Evolutionary conservation across 2,113 vertebrate species (phyloP).

Genomic region (Macquaria ambigua): DNA sequence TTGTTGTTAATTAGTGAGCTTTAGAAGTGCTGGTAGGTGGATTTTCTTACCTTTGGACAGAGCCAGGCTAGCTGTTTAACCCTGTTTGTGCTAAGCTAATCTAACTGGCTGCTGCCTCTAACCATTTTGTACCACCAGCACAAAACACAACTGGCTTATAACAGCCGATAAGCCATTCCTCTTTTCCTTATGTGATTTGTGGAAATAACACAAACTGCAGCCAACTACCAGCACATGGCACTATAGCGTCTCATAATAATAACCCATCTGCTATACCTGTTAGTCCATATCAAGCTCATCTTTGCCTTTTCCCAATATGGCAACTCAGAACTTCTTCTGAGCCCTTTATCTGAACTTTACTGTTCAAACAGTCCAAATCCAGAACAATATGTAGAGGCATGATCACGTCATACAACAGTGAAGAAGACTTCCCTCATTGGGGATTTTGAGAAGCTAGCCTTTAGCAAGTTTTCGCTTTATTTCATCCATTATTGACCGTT

Average conservation of each 20-base stretch:
- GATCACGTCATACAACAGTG: neutral
- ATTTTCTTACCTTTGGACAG: neutral
- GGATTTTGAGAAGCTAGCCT: neutral
- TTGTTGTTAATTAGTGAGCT: neutral
- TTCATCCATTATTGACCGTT: constrained; percentile 14
- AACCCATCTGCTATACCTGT: constrained; percentile 35
- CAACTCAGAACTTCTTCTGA: constrained; percentile 21
- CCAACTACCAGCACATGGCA: constrained; percentile 22
- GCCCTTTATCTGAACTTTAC: neutral
- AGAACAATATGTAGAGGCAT: neutral
- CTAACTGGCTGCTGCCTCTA: too few relatives aligned
- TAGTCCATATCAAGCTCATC: constrained; percentile 20
- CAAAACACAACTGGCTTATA: neutral
- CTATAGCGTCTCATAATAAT: constrained; percentile 19
- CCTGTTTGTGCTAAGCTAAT: too few relatives aligned
- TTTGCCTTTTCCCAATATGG: constrained; percentile 3
- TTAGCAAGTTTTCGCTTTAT: neutral
- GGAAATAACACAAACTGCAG: constrained; percentile 8
- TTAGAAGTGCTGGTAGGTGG: neutral
- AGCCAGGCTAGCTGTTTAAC: neutral
- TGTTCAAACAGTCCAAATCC: neutral
- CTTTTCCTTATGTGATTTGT: constrained; percentile 24
- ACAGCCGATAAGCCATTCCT: neutral
- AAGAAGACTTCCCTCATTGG: neutral
- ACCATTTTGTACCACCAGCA: neutral